These are phyloP conservation scores for Hoplodrina blanda DNA, from an alignment of 2,888 invertebrate genomes.

Conservation along the genomic window DNA sequence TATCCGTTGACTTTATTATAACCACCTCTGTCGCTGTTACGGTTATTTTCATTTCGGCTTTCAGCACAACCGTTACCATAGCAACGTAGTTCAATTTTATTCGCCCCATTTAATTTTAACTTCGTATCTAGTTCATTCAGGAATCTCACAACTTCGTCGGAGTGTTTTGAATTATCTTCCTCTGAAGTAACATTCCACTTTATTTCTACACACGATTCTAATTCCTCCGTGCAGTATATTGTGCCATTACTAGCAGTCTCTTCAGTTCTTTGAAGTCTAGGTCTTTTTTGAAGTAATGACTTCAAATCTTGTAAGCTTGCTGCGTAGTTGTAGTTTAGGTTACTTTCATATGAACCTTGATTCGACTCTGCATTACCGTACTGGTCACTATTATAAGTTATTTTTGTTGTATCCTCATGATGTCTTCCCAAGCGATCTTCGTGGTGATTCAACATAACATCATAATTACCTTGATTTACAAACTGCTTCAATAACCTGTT, in stretches of 20 bases:
- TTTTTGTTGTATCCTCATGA: constrained; percentile 25
- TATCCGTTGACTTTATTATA: too few species aligned
- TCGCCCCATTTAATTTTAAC: not conserved
- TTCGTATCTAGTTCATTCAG: constrained; percentile 22
- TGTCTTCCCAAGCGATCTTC: constrained; percentile 10
- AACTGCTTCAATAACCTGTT: constrained; percentile 22
- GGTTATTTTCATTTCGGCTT: not conserved
- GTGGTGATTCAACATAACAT: constrained; percentile 7
- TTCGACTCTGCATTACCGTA: not conserved
- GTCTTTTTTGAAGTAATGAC: constrained; percentile 15
- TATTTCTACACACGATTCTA: constrained; percentile 6
- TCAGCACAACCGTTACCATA: not conserved
- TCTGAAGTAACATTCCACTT: constrained; percentile 1
- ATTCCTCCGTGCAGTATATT: constrained; percentile 1
- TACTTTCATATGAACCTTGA: not conserved
- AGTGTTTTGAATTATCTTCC: not conserved
- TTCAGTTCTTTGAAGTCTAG: too few species aligned
- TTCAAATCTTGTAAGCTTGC: constrained; percentile 23
- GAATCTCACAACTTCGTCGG: constrained; percentile 8
- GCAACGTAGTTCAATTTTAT: not conserved
- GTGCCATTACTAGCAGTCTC: not conserved
- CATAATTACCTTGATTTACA: constrained; percentile 22
- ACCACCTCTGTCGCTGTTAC: not conserved
- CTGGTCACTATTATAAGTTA: not conserved
- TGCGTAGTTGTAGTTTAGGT: constrained; percentile 3